phyloP scores from a whole-genome alignment of 2,888 invertebrate genomes.

The Tuberolachnus salignus region DNA sequence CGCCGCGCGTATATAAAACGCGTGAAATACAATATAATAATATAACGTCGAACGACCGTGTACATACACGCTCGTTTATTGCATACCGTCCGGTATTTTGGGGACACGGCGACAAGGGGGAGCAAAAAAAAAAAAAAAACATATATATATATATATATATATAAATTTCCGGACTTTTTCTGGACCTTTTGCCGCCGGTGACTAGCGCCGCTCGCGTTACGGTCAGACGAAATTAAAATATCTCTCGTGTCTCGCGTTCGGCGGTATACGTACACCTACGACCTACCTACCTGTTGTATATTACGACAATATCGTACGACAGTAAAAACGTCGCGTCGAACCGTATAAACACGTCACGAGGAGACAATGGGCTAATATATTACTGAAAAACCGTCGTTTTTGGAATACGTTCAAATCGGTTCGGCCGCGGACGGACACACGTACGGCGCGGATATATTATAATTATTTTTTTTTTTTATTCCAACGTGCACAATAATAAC shows the following conservation, averaged over 20 bases:
- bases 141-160: not conserved
- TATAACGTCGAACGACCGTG: too few species aligned
- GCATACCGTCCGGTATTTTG: too few species aligned
- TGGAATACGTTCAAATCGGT: conserved; percentile 38
- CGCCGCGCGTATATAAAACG: too few species aligned
- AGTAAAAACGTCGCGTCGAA: not conserved
- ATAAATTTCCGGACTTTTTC: not conserved
- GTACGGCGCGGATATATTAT: conserved; percentile 20
- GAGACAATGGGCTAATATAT: conserved; percentile 10
- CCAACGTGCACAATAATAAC: too few species aligned
- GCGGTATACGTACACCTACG: not conserved
- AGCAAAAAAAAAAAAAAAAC: too few species aligned
- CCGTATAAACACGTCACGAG: not conserved
- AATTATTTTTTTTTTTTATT: not conserved
- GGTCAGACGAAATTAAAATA: not conserved
- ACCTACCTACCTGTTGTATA: not conserved
- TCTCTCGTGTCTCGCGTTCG: not conserved
- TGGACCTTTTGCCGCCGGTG: not conserved
- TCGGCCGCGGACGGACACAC: not conserved
- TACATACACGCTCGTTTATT: too few species aligned
- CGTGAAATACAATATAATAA: too few species aligned
- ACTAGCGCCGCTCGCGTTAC: not conserved
- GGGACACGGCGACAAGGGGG: too few species aligned
- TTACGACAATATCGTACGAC: not conserved
- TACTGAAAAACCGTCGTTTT: conserved; percentile 1